A percentile compares a stretch with the other conserved stretches of the same genome.
These are phyloP conservation scores for Uromys caudimaculatus DNA, from an alignment of 2,797 vertebrate species.

Conservation along the genomic window DNA sequence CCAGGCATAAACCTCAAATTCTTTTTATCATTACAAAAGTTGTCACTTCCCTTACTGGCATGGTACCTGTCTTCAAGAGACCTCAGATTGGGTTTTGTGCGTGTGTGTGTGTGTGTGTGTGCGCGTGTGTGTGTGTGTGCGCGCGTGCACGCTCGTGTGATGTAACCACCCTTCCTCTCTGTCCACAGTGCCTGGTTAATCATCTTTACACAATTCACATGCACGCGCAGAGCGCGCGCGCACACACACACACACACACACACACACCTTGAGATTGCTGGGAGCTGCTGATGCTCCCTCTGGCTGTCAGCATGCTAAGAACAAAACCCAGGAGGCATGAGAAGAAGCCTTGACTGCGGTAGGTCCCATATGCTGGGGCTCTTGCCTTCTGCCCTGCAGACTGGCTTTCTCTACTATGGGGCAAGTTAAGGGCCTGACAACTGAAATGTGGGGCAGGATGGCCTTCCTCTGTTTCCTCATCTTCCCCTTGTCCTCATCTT, in stretches of 20 bases:
- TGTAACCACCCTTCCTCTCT: not conserved
- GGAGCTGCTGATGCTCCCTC: not conserved
- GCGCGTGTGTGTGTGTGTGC: no score
- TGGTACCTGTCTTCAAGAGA: not conserved
- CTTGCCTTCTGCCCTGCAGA: not conserved
- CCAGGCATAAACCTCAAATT: not conserved
- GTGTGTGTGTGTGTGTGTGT: no score
- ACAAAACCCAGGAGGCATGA: not conserved
- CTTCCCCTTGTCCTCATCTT: not conserved
- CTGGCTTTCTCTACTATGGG: not conserved
- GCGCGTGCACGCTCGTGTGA: no score
- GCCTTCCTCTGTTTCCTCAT: no score
- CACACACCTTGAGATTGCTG: not conserved
- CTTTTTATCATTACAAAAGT: not conserved
- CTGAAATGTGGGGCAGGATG: not conserved
- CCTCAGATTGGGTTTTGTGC: not conserved
- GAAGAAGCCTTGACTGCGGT: not conserved
- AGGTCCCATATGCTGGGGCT: not conserved
- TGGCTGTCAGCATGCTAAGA: not conserved
- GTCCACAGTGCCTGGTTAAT: not conserved
- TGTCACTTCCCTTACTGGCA: not conserved
- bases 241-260: not conserved
- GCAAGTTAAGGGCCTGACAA: not conserved
- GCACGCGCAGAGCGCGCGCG: not conserved
- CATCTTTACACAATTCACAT: not conserved